Conservation (phyloP, 1,140 invertebrate genomes). For the Cyclargus thomasi region DNA sequence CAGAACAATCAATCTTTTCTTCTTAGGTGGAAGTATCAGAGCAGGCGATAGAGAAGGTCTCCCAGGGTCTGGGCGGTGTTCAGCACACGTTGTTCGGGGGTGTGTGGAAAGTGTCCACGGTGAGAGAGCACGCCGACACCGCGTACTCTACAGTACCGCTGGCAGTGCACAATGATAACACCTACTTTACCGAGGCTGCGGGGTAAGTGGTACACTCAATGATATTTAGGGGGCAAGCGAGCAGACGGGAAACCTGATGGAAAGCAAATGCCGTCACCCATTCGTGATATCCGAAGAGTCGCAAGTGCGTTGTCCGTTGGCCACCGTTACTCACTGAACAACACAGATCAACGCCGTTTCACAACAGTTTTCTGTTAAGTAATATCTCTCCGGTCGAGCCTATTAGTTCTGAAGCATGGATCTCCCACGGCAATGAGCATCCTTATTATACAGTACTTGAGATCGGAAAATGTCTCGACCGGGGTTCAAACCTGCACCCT, state of each 20-base stretch:
- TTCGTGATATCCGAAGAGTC: no score
- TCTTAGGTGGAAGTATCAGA: conserved; percentile 69
- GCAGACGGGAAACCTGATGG: no score
- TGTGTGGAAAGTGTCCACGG: conserved; percentile 78
- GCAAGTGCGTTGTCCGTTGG: no score
- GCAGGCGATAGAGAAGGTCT: conserved; percentile 72
- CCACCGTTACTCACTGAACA: neutral
- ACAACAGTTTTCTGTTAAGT: no score
- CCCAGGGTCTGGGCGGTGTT: conserved; percentile 73
- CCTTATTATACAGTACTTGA: no score
- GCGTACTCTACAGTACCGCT: conserved; percentile 78
- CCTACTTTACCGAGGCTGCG: conserved; percentile 83
- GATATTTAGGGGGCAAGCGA: neutral
- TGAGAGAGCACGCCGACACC: conserved; percentile 78
- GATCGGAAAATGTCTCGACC: no score
- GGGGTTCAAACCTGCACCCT: no score
- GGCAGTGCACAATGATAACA: conserved; percentile 80
- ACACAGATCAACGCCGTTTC: neutral
- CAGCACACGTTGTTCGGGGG: conserved; percentile 80
- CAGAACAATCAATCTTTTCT: conserved; percentile 22
- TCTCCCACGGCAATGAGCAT: no score
- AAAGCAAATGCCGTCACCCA: no score
- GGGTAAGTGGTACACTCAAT: conserved; percentile 66
- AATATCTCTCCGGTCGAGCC: no score
- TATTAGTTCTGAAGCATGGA: no score